Base-by-base conservation (phyloP, 2,888 invertebrate species). In the Cataglyphis altisquamis region DNA sequence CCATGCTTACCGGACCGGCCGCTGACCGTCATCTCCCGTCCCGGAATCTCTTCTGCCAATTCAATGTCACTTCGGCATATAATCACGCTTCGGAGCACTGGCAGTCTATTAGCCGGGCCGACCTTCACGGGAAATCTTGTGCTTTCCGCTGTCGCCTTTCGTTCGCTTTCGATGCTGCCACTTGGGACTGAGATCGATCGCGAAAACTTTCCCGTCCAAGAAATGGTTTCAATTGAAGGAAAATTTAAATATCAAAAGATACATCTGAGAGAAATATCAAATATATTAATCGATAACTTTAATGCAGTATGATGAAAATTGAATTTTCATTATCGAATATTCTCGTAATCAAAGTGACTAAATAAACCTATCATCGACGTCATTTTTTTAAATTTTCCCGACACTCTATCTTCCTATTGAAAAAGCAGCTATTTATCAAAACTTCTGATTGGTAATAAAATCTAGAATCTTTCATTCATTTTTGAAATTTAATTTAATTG, bases 21-120 rank as follows among this genome's bases (percentile, higher is more conserved):
- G 82, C 86, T 92, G 91, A 86, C 92, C 92, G 84, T 83, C 84
- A 73, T 85, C 89, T 80, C 85, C 83, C 86, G 84, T 84, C 74
- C 78, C 63, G 36, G 66, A 74, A 81, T 87, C 73, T 80, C 82
- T 68, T 77, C 82, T 81, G 82, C 68, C 85, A 83, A 86, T 87
- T 85, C 85, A 74, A 83, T 70, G 80, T 83, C 87, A 86, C 74
- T 68, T 83, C 82, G 63, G 83, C 82, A 85, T 84, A 85, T 83
- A 83, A 84, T 84, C 86, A 75, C n/a, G 80, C 86, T 84, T 82
- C 85, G 74, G 41, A 86, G 87, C 64, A 81, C 62, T 68, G 70
- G 64, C 63, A 73, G 62, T 81, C 74, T 77, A 83, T 83, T 83
- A 78, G 66, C 67, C 62, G 25, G 10, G 25, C 41, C 36, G 64